phyloP scores from a whole-genome alignment of 2,888 invertebrate genomes.

The Micoletzkya japonica region DNA sequence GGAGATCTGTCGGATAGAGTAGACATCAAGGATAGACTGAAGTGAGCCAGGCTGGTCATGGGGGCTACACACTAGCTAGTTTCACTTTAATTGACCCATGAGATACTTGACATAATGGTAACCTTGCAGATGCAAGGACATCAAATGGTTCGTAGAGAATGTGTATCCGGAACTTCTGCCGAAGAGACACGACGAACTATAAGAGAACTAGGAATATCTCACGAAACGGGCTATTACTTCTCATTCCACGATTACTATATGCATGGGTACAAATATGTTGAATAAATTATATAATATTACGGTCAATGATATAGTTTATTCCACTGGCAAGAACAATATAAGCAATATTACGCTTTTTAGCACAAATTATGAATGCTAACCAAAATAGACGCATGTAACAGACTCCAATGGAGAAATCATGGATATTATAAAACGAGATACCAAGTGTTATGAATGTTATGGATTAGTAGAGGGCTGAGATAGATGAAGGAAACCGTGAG shows the following conservation, averaged over 20 bases:
- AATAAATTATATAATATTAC: no score
- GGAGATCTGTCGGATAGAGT: slow-evolving; percentile 82
- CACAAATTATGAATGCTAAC: no score
- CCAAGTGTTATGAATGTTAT: no score
- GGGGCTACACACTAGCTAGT: background rate
- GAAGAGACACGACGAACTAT: slow-evolving; percentile 24
- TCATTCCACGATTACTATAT: background rate
- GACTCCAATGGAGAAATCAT: no score
- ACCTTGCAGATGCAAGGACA: slow-evolving; percentile 73
- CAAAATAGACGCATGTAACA: no score
- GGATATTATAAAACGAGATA: no score
- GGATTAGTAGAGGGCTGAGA: no score
- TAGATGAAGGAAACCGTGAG: no score
- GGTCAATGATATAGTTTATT: no score
- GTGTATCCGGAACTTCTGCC: slow-evolving; percentile 78
- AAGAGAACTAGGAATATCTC: background rate
- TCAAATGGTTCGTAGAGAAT: slow-evolving; percentile 84
- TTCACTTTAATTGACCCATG: background rate
- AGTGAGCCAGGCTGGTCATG: slow-evolving; percentile 58
- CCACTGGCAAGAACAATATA: no score
- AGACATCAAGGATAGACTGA: slow-evolving; percentile 75
- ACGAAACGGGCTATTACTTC: background rate
- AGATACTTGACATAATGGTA: background rate
- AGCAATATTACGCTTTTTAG: no score
- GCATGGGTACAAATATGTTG: no score